Conservation (phyloP, 2,888 invertebrate species). For the Mechanitis mazaeus region DNA sequence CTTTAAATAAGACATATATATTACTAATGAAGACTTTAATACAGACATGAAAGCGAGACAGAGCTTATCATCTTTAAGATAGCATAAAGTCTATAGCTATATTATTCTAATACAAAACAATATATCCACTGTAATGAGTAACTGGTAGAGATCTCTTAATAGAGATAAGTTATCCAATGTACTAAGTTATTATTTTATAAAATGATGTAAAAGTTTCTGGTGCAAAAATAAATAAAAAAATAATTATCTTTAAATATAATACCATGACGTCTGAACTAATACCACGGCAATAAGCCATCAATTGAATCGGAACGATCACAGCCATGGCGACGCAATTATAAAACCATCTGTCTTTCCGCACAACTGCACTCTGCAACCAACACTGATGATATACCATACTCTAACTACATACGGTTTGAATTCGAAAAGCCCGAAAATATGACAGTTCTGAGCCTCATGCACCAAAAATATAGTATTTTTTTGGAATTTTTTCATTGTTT, state of each 20-base stretch:
- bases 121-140: too few relatives aligned
- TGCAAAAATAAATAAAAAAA: too few relatives aligned
- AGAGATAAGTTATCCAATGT: too few relatives aligned
- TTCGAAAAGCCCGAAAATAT: neutral
- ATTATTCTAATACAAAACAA: too few relatives aligned
- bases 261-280: conserved; percentile 21
- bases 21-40: too few relatives aligned
- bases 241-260: neutral
- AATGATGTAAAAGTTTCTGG: too few relatives aligned
- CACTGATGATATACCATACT: neutral
- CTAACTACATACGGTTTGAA: neutral
- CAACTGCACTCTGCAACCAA: conserved; percentile 30
- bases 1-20: too few relatives aligned
- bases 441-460: conserved; percentile 5
- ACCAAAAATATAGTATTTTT: conserved; percentile 2
- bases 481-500: neutral
- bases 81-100: too few relatives aligned
- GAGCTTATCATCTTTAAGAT: too few relatives aligned
- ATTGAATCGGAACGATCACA: conserved; percentile 20
- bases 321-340: conserved; percentile 36
- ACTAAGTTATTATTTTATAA: too few relatives aligned
- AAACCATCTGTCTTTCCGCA: conserved; percentile 40
- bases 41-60: too few relatives aligned
- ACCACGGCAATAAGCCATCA: conserved; percentile 25
- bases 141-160: too few relatives aligned